Evolutionary conservation across 2,888 invertebrate species (phyloP), one percentile per base, ranked within the genome.

Genomic region (Melinaea menophilus): DNA sequence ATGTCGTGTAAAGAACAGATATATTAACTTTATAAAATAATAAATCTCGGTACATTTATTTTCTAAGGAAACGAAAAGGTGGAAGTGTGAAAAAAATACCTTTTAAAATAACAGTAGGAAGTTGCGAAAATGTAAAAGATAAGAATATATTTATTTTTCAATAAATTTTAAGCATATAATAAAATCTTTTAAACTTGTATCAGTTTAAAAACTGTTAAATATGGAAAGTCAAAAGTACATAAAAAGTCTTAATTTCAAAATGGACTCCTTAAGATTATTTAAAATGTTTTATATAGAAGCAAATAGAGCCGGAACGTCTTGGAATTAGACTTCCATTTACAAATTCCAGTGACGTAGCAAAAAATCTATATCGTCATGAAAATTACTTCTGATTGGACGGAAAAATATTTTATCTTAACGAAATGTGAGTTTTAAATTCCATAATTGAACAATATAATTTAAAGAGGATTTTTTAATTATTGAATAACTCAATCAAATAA

Each of bases 251-350:
- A 47, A 55, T 56, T 56, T 22, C 35, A 35, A 61, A 61, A 64
- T 62, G 56, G 56, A 62, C 56, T 9, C 62, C 62, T 57, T 59
- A 22, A 62, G 59, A 62, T 62, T 62, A 61, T 35, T 55, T 7
- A 56, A 22, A 62, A 62, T 51, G 58, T 59, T 22, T 65, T 55
- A 58, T 47, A 55, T 55, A 57, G 56, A 65, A 58, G 46, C 55
- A 59, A 58, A 48, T 41, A 45, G 13, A 56, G 57, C 57, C 48
- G 12, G 61, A 63, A 65, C 58, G 61, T 63, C 58, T 51, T 60
- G 68, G 67, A 51, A 70, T 68, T 68, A 58, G 62, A 64, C 34
- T 47, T 59, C 68, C 67, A 76, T 78, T 79, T 80, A 76, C 73
- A 65, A 67, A 69, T 66, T 71, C 72, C 63, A 69, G 72, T 68